These are phyloP conservation scores for Acanthiza pusilla DNA, from an alignment of 2,797 vertebrate species.

Conservation along the genomic window DNA sequence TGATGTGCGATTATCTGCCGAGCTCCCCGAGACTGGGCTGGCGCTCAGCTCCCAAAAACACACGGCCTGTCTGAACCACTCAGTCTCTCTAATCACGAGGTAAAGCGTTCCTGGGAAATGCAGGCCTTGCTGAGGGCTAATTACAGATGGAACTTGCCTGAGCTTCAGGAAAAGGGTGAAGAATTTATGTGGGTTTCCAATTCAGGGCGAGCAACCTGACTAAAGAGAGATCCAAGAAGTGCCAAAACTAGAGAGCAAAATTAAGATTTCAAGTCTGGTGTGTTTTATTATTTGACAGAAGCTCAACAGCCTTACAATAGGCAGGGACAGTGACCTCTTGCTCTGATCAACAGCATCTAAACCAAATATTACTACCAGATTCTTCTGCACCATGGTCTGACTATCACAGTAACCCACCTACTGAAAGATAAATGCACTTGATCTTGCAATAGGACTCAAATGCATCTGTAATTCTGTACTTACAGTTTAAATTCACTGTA, in stretches of 20 bases:
- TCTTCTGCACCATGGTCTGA: neutral
- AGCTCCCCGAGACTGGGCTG: conserved; percentile 52
- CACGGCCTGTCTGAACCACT: conserved; percentile 10
- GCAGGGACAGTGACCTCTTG: neutral
- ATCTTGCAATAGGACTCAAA: neutral
- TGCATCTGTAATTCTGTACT: neutral
- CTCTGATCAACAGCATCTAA: neutral
- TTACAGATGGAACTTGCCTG: neutral
- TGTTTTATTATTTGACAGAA: neutral
- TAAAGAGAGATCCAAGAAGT: neutral
- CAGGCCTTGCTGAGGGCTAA: neutral
- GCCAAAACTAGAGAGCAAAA: neutral
- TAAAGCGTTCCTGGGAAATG: neutral
- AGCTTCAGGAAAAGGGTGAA: neutral
- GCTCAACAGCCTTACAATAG: neutral
- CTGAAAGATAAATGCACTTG: neutral
- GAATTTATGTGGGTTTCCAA: neutral
- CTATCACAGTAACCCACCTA: neutral
- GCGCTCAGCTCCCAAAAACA: conserved; percentile 47
- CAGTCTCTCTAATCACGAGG: conserved; percentile 8
- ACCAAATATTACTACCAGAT: neutral
- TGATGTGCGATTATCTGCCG: conserved; percentile 35
- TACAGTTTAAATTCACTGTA: neutral
- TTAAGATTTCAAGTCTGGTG: neutral
- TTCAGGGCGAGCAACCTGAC: accelerated